Conservation (phyloP, 2,797 vertebrate species). For the Cichlasoma orientale region DNA sequence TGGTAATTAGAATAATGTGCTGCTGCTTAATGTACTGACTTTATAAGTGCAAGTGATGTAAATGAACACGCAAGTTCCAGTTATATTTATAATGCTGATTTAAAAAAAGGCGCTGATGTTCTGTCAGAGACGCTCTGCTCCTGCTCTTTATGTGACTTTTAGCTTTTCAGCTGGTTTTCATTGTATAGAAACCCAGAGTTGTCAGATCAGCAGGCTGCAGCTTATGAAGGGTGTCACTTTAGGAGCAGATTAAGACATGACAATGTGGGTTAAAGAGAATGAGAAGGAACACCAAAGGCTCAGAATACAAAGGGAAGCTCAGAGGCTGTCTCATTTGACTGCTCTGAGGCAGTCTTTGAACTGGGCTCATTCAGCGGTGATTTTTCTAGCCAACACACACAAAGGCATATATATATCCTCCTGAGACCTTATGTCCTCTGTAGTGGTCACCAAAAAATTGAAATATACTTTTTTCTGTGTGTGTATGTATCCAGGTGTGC, state of each 20-base stretch:
- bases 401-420: neutral
- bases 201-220: slow-evolving; percentile 46
- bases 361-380: slow-evolving; percentile 23
- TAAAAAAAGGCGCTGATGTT: neutral
- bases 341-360: slow-evolving; percentile 42
- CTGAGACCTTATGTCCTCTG: too few relatives aligned
- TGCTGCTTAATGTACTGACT: neutral
- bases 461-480: too few relatives aligned
- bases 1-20: neutral
- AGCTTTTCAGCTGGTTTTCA: slow-evolving; percentile 9
- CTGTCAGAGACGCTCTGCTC: slow-evolving; percentile 1
- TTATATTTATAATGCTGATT: neutral
- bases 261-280: slow-evolving; percentile 30
- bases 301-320: slow-evolving; percentile 45
- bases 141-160: neutral
- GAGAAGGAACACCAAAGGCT: slow-evolving; percentile 24
- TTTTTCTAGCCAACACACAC: slow-evolving; percentile 9
- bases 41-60: neutral
- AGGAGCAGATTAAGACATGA: slow-evolving; percentile 48
- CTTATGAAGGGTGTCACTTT: slow-evolving; percentile 38
- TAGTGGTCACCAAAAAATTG: too few relatives aligned
- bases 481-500: neutral
- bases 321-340: slow-evolving; percentile 35
- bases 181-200: slow-evolving; percentile 25
- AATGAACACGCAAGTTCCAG: neutral